Conservation (phyloP, 1,140 invertebrate genomes). For the Agrilus planipennis region DNA sequence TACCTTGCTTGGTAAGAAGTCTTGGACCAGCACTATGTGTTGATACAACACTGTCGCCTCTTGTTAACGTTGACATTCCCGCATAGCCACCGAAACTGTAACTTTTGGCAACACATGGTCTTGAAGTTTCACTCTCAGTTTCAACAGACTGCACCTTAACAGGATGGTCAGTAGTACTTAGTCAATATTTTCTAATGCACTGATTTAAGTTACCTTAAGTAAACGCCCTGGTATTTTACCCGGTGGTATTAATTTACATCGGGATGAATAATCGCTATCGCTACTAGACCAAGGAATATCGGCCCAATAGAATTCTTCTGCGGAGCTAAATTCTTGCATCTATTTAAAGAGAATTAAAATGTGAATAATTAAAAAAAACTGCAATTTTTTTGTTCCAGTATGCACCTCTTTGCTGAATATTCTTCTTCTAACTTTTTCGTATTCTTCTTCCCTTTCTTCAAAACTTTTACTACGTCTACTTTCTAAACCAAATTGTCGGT, state of each 20-base stretch:
- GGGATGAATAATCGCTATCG: constrained; percentile 26
- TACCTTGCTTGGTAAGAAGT: constrained; percentile 61
- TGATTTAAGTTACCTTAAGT: constrained; percentile 18
- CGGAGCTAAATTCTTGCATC: constrained; percentile 27
- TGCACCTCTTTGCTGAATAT: constrained; percentile 55
- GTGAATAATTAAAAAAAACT: too few species aligned
- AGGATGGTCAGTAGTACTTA: neutral
- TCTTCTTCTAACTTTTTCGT: constrained; percentile 65
- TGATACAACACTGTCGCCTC: constrained; percentile 34
- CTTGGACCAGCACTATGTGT: constrained; percentile 38
- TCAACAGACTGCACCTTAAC: constrained; percentile 44
- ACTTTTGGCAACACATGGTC: constrained; percentile 63
- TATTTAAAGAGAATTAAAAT: too few species aligned
- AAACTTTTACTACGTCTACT: constrained; percentile 73
- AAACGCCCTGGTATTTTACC: constrained; percentile 19
- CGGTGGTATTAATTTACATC: constrained; percentile 22
- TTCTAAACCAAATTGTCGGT: constrained; percentile 49
- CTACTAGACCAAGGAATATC: constrained; percentile 31
- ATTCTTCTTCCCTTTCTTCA: constrained; percentile 81
- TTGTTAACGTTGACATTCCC: constrained; percentile 32
- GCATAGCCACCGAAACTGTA: constrained; percentile 78
- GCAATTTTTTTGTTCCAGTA: constrained; percentile 3
- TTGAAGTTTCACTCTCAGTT: constrained; percentile 36
- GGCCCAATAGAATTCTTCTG: constrained; percentile 30
- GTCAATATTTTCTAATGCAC: neutral